Percentiles rank a stretch among this genome's conserved stretches.
Conservation (phyloP, 2,888 invertebrate genomes). For the Sarcophaga caerulescens region DNA sequence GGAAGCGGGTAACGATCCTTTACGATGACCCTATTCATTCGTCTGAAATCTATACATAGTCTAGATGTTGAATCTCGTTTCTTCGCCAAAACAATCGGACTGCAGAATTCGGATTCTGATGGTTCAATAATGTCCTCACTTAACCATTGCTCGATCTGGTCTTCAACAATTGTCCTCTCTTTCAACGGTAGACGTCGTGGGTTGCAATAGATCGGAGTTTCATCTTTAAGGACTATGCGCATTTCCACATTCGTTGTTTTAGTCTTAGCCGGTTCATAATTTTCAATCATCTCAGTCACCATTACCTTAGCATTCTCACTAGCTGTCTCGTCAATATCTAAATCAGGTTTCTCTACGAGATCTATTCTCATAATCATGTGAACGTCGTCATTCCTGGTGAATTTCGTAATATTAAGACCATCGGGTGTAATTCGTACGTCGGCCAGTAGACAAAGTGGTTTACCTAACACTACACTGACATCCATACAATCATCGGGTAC, state of each 20-base stretch:
- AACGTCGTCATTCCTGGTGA: conserved; percentile 16
- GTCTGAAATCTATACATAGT: conserved; percentile 71
- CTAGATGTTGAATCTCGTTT: conserved; percentile 67
- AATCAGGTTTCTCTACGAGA: too few relatives aligned
- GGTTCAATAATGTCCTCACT: too few relatives aligned
- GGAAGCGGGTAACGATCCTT: conserved; percentile 72
- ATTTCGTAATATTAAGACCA: conserved; percentile 16
- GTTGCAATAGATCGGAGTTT: conserved; percentile 40
- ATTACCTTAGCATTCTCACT: too few relatives aligned
- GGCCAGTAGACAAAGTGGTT: conserved; percentile 18
- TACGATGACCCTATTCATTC: conserved; percentile 67
- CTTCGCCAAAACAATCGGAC: conserved; percentile 71
- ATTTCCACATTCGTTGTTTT: conserved; percentile 47
- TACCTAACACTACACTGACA: conserved; percentile 32
- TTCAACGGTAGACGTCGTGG: conserved; percentile 30
- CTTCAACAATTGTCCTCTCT: conserved; percentile 47
- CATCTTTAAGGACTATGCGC: conserved; percentile 41
- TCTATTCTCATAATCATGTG: too few relatives aligned
- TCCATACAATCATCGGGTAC: conserved; percentile 42
- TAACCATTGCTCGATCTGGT: conserved; percentile 47
- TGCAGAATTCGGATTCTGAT: conserved; percentile 70
- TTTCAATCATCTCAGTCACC: conserved; percentile 16
- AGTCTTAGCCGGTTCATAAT: conserved; percentile 27
- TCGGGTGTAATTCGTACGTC: conserved; percentile 15
- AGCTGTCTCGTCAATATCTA: too few relatives aligned